Evolutionary conservation across 1,140 invertebrate genomes (phyloP).

Genomic region (Trichonephila inaurata): DNA sequence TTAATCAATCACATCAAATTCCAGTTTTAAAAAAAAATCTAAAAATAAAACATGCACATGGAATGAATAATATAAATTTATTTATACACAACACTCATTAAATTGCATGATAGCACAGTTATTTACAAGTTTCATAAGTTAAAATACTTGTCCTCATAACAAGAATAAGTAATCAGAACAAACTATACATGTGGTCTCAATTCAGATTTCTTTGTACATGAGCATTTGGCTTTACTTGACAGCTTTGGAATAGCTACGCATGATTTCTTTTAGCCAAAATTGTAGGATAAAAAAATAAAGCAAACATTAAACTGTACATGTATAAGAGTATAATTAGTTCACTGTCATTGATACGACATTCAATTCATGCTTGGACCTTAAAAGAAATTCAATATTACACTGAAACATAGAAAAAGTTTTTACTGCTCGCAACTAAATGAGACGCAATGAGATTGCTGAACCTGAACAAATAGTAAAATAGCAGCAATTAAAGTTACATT

Average conservation of each 20-base stretch:
- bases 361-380: neutral
- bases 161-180: conserved; percentile 48
- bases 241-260: neutral
- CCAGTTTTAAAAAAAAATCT: neutral
- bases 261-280: neutral
- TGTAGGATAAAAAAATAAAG: neutral
- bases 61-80: conserved; percentile 52
- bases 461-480: neutral
- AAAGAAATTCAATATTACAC: neutral
- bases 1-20: too few relatives aligned
- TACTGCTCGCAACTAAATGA: neutral
- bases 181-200: conserved; percentile 15
- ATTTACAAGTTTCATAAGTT: conserved; percentile 68
- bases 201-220: conserved; percentile 39
- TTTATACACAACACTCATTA: conserved; percentile 38
- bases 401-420: neutral
- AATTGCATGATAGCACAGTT: conserved; percentile 21
- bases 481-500: neutral
- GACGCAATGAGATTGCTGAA: neutral
- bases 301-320: neutral
- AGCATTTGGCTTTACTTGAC: conserved; percentile 51
- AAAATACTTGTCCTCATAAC: conserved; percentile 40
- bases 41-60: neutral
- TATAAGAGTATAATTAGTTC: neutral
- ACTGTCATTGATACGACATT: neutral